Evolutionary conservation across 2,888 invertebrate genomes (phyloP), one percentile per base, ranked within the genome.

Genomic region (Bembecia ichneumoniformis): DNA sequence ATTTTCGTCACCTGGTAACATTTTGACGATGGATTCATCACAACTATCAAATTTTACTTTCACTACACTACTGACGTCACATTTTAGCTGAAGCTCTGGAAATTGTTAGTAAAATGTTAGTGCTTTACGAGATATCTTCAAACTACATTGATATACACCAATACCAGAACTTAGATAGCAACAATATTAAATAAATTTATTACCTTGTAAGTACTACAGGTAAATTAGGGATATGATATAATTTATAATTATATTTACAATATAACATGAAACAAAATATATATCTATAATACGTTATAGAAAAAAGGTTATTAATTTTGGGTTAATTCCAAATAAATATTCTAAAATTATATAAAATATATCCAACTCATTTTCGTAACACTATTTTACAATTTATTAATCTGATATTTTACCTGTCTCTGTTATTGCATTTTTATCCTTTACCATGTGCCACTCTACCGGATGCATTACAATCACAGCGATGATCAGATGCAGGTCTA

Each of bases 391-490:
- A 28, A 28, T 28, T 28, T 28, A 28, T 28, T 28, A 28, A 28
- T 9, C 28, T 28, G 9, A 28, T 28, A 7, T n/a, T 13, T 40
- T 40, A 40, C 48, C 20, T 36, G 50, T 7, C 13, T 40, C 40
- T 0, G 3, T 14, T 13, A 13, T 14, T n/a, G 40, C 7, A 14
- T 40, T 40, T n/a, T 13, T 3, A 40, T 5, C 59, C 52, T 69
- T 67, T 3, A 80, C 78, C 80, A 91, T 79, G 64, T 94, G 92
- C 92, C 92, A 91, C 66, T 92, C 90, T 0, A 93, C 91, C 1
- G 94, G 93, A 59, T 93, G 93, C 90, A 94, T 91, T 43, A 92
- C 79, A 45, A 91, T 62, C 90, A 93, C 92, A 1, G 92, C 93
- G 34, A 91, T 87, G 16, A 94, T 74, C 14, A 90, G 80, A 64